Evolutionary conservation across 2,888 invertebrate species (phyloP).

Genomic region (Chelonus formosanus): DNA sequence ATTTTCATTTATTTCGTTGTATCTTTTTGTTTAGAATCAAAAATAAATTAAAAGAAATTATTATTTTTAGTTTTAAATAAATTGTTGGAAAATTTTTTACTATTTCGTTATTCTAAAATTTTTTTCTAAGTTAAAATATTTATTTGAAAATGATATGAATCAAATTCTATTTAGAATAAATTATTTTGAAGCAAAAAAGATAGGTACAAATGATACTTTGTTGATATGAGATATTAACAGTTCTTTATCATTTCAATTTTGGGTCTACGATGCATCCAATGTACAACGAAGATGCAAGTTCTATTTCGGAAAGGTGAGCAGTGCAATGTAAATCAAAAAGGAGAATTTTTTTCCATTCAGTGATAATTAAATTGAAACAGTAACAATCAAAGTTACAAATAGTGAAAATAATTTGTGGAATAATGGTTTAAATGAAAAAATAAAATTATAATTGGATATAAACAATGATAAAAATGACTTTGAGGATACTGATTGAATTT

Average conservation of each 20-base stretch:
- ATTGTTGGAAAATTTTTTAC: too few relatives aligned
- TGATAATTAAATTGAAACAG: too few relatives aligned
- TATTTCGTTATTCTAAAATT: not conserved
- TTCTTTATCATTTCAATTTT: constrained; percentile 7
- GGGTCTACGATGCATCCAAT: constrained; percentile 12
- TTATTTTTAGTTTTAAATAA: too few relatives aligned
- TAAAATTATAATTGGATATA: constrained; percentile 11
- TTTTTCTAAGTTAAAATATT: not conserved
- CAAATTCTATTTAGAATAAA: not conserved
- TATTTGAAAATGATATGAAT: not conserved
- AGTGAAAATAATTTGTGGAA: not conserved
- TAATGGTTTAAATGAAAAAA: not conserved
- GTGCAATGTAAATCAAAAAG: not conserved
- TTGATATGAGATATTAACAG: not conserved
- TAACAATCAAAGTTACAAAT: not conserved
- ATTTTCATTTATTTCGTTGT: not conserved
- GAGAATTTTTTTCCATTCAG: too few relatives aligned
- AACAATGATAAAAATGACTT: constrained; percentile 38
- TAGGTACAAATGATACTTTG: not conserved
- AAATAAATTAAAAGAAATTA: too few relatives aligned
- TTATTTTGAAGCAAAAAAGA: too few relatives aligned
- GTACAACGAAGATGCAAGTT: constrained; percentile 6
- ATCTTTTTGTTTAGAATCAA: not conserved
- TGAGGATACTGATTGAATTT: constrained; percentile 31
- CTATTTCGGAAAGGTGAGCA: not conserved